phyloP scores from a whole-genome alignment of 2,797 vertebrate species.

The Gila robusta region DNA sequence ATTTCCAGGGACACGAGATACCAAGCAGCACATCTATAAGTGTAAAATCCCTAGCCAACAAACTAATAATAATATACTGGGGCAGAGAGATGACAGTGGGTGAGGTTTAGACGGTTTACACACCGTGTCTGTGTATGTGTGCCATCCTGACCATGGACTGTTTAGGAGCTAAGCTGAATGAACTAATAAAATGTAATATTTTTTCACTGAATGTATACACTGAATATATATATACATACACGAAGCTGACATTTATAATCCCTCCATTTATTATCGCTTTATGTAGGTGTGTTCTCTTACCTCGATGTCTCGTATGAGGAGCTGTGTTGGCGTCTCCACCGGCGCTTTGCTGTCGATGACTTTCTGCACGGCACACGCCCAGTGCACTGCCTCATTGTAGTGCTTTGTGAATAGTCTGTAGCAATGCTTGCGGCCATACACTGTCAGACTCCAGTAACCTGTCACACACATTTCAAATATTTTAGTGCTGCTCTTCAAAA shows the following conservation, averaged over 20 bases:
- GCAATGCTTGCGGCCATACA: slow-evolving; percentile 94
- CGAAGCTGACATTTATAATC: background rate
- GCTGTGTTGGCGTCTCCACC: slow-evolving; percentile 93
- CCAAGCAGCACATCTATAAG: slow-evolving; percentile 33
- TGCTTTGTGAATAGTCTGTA: slow-evolving; percentile 91
- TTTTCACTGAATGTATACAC: too few species aligned
- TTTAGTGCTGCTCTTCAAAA: background rate
- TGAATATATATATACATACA: too few species aligned
- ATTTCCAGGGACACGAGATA: slow-evolving; percentile 52
- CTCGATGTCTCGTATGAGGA: slow-evolving; percentile 93
- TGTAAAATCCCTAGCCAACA: slow-evolving; percentile 54
- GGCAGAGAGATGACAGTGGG: slow-evolving; percentile 27
- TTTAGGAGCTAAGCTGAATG: background rate
- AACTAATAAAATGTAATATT: background rate
- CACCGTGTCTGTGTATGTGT: slow-evolving; percentile 6
- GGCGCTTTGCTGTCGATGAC: slow-evolving; percentile 93
- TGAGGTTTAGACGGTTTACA: slow-evolving; percentile 33
- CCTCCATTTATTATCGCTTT: background rate
- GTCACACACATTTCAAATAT: slow-evolving; percentile 25
- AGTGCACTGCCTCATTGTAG: slow-evolving; percentile 92
- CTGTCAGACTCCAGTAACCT: slow-evolving; percentile 95
- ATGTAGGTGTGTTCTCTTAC: slow-evolving; percentile 70
- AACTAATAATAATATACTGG: slow-evolving; percentile 37
- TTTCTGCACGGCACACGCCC: slow-evolving; percentile 92
- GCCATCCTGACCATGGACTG: background rate